Conservation (phyloP, 1,140 invertebrate species). For the Scaptomyza hsui region DNA sequence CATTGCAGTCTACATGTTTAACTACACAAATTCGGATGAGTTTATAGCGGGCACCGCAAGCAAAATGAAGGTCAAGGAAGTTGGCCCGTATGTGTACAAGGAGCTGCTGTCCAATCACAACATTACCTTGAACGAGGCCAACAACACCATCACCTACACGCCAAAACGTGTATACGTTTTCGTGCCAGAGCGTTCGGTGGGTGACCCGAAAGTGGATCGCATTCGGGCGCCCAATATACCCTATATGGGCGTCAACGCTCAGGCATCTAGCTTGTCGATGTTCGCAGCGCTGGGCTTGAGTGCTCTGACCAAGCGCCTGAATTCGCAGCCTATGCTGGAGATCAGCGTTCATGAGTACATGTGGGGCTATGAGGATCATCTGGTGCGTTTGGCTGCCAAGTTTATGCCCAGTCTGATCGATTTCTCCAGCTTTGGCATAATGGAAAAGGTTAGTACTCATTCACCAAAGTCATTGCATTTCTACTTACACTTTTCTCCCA, state of each 20-base stretch:
- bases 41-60: constrained; percentile 88
- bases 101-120: constrained; percentile 89
- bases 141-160: constrained; percentile 90
- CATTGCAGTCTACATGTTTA: constrained; percentile 92
- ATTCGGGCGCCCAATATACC: constrained; percentile 91
- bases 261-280: constrained; percentile 63
- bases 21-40: constrained; percentile 91
- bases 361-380: constrained; percentile 93
- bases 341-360: constrained; percentile 90
- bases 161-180: constrained; percentile 89
- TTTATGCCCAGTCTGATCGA: constrained; percentile 90
- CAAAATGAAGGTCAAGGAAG: constrained; percentile 89
- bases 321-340: constrained; percentile 89
- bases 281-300: constrained; percentile 85
- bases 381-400: constrained; percentile 88
- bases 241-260: constrained; percentile 86
- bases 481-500: not conserved
- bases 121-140: constrained; percentile 87
- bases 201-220: constrained; percentile 87
- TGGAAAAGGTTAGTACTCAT: constrained; percentile 89
- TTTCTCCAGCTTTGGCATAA: constrained; percentile 91
- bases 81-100: constrained; percentile 95
- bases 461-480: not conserved
- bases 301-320: constrained; percentile 86
- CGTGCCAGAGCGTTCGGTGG: constrained; percentile 88